Percentiles rank a stretch among this genome's conserved stretches.
phyloP scores from a whole-genome alignment of 2,797 vertebrate genomes.

The Takifugu ocellatus region DNA sequence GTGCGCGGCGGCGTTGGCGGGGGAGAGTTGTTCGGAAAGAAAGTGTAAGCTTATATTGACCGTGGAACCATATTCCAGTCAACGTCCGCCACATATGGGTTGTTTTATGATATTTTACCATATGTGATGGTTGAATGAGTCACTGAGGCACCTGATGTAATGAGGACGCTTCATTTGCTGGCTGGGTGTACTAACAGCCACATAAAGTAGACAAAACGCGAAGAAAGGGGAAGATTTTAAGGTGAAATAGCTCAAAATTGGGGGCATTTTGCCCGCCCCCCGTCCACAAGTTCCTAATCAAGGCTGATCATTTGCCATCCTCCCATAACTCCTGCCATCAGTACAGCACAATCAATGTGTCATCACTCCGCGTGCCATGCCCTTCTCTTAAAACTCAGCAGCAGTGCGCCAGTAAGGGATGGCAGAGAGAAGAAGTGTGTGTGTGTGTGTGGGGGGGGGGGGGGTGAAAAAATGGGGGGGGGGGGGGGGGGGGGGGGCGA shows the following conservation, averaged over 20 bases:
- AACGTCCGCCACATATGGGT: neutral
- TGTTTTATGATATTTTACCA: constrained; percentile 22
- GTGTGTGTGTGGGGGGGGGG: too few relatives aligned
- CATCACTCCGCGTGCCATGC: constrained; percentile 86
- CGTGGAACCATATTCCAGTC: too few relatives aligned
- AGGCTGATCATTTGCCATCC: constrained; percentile 83
- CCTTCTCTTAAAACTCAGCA: constrained; percentile 83
- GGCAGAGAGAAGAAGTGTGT: neutral
- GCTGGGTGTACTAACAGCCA: neutral
- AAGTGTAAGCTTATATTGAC: constrained; percentile 1
- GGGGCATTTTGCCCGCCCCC: constrained; percentile 35
- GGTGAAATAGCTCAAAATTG: constrained; percentile 77
- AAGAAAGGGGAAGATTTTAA: constrained; percentile 53
- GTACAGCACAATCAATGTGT: constrained; percentile 91
- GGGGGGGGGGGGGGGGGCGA: constrained; percentile 59
- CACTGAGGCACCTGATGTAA: constrained; percentile 2
- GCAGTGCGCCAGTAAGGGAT: constrained; percentile 75
- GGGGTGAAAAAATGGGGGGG: constrained; percentile 7
- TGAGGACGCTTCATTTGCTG: neutral
- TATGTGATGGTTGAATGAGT: constrained; percentile 41
- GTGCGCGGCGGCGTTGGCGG: constrained; percentile 1
- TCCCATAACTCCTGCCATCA: constrained; percentile 83
- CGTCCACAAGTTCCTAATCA: constrained; percentile 86
- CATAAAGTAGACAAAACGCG: constrained; percentile 18
- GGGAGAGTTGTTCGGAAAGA: constrained; percentile 15